Conservation (phyloP, 2,113 vertebrate species). For the Piaya cayana region DNA sequence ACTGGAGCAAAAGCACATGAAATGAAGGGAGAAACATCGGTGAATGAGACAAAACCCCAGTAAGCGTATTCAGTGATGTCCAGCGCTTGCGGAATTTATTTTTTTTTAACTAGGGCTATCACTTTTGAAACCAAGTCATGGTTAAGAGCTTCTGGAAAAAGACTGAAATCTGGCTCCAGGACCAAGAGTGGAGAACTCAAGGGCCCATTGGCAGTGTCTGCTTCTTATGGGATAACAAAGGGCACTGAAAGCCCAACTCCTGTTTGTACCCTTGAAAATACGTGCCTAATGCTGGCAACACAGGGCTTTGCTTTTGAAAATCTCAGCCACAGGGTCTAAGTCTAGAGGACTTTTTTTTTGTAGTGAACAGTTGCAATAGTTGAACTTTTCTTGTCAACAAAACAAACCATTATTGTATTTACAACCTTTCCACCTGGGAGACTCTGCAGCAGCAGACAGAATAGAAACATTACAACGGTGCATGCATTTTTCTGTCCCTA, state of each 20-base stretch:
- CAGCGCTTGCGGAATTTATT: not conserved
- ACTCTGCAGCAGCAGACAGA: not conserved
- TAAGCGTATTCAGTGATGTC: not conserved
- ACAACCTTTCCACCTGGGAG: not conserved
- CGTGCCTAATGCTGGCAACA: fast-evolving
- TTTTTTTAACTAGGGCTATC: not conserved
- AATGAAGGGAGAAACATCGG: not conserved
- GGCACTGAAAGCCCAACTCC: not conserved
- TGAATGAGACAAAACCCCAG: not conserved
- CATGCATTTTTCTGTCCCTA: not conserved
- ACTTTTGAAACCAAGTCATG: not conserved
- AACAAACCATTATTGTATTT: not conserved
- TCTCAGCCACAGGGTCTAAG: not conserved
- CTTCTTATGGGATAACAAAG: not conserved
- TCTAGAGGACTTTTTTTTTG: too few species aligned
- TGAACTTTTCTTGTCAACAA: not conserved
- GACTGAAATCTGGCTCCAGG: not conserved
- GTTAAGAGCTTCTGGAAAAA: not conserved
- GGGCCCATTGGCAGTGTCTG: not conserved
- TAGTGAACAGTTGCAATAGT: not conserved
- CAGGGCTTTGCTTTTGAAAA: not conserved
- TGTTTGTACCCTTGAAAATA: not conserved
- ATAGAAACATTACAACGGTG: fast-evolving
- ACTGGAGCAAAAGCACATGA: not conserved
- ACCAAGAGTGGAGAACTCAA: not conserved